These are phyloP conservation scores for Hedya salicella DNA, from an alignment of 2,888 invertebrate genomes.

Conservation along the genomic window DNA sequence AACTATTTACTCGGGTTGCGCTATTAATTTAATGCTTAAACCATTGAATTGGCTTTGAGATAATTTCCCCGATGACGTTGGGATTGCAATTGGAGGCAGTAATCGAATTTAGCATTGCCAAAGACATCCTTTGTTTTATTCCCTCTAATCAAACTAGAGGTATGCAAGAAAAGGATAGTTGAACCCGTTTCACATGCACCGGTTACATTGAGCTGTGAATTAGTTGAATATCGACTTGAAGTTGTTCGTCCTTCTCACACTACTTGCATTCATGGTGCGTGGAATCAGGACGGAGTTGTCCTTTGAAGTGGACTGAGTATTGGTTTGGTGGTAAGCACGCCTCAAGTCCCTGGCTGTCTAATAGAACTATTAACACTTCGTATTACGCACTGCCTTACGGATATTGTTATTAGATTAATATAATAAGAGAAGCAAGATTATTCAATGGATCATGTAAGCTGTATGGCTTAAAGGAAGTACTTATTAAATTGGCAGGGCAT, in stretches of 20 bases:
- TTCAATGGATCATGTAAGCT: no score
- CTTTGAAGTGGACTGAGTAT: slow-evolving; percentile 2
- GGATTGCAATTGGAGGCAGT: slow-evolving; percentile 46
- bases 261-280: background rate
- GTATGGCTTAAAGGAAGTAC: no score
- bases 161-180: slow-evolving; percentile 7
- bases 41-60: slow-evolving; percentile 43
- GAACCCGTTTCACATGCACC: background rate
- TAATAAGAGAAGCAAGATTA: no score
- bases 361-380: slow-evolving; percentile 47
- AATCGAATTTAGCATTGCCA: background rate
- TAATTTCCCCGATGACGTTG: slow-evolving; percentile 44
- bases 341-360: slow-evolving; percentile 50
- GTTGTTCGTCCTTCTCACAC: background rate
- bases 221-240: slow-evolving; percentile 3
- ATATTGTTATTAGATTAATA: slow-evolving; percentile 20
- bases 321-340: background rate
- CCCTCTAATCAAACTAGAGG: background rate
- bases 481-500: no score
- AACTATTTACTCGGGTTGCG: slow-evolving; percentile 30
- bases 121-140: background rate
- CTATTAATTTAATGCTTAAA: slow-evolving; percentile 46
- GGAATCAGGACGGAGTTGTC: background rate
- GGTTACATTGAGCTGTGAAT: background rate
- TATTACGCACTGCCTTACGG: slow-evolving; percentile 11